A percentile compares a stretch with the other conserved stretches of the same genome.
These are phyloP conservation scores for Monodelphis domestica DNA, from an alignment of 2,797 vertebrate species.

Conservation along the genomic window DNA sequence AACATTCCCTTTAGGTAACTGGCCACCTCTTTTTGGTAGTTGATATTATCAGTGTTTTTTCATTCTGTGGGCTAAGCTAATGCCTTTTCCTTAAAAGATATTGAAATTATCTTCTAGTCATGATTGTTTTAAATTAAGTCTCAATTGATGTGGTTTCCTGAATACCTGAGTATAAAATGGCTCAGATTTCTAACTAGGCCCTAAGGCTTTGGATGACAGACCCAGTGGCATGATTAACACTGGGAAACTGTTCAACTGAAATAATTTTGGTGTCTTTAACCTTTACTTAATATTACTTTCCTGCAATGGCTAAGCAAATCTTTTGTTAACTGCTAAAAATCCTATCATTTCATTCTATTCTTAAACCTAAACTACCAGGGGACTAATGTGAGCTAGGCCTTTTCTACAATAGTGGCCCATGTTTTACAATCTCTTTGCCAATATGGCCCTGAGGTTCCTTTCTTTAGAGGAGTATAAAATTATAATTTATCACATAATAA, in stretches of 20 bases:
- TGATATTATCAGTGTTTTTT: too few species aligned
- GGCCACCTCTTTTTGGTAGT: neutral
- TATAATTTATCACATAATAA: neutral
- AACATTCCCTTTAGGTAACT: neutral
- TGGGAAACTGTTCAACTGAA: neutral
- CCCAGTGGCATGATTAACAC: neutral
- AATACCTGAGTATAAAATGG: neutral
- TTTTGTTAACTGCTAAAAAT: neutral
- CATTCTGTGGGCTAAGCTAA: neutral
- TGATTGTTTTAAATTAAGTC: neutral
- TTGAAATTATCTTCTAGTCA: neutral
- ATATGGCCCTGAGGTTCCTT: neutral
- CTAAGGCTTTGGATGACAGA: neutral
- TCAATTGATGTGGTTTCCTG: neutral
- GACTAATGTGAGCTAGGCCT: neutral
- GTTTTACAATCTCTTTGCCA: neutral
- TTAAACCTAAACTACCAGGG: neutral
- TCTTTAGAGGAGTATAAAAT: neutral
- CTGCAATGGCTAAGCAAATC: neutral
- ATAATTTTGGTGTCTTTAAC: neutral
- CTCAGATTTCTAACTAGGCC: neutral
- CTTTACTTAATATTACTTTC: neutral
- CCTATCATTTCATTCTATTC: neutral
- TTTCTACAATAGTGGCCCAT: neutral
- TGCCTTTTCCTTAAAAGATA: neutral